Evolutionary conservation across 2,113 vertebrate species (phyloP).

Genomic region (Bagarius yarrelli): DNA sequence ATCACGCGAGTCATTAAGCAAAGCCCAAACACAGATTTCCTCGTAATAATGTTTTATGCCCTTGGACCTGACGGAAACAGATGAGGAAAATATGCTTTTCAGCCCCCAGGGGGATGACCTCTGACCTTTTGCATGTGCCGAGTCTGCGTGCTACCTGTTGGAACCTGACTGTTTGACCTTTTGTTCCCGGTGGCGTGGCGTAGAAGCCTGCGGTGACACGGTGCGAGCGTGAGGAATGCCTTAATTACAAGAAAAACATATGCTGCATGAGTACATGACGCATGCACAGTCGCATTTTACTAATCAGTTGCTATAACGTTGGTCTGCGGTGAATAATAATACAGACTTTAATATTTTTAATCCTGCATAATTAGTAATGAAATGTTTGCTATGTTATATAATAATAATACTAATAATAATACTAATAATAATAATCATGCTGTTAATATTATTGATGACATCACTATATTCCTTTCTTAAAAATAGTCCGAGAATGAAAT

Average conservation of each 20-base stretch:
- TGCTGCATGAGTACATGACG: too few species aligned
- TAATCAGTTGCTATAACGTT: too few species aligned
- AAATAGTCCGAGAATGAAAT: too few species aligned
- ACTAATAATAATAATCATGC: too few species aligned
- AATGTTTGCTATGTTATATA: too few species aligned
- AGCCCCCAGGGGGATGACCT: conserved; percentile 50
- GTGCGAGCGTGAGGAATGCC: conserved; percentile 57
- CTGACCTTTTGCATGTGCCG: conserved; percentile 62
- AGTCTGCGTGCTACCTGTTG: conserved; percentile 58
- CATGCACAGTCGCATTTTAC: too few species aligned
- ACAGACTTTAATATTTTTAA: too few species aligned
- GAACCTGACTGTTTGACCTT: conserved; percentile 57
- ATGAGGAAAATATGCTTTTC: conserved; percentile 54
- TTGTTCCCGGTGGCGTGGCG: conserved; percentile 52
- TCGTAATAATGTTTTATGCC: conserved; percentile 37
- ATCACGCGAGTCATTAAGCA: background rate
- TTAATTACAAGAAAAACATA: conserved; percentile 47
- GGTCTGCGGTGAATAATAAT: too few species aligned
- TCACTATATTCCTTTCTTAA: too few species aligned
- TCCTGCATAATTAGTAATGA: too few species aligned
- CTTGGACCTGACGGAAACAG: conserved; percentile 46
- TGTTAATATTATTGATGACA: too few species aligned
- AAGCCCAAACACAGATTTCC: conserved; percentile 38
- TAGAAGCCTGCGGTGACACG: conserved; percentile 51
- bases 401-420: too few species aligned